Conservation (phyloP, 2,113 vertebrate species). For the Neomonachus schauinslandi region DNA sequence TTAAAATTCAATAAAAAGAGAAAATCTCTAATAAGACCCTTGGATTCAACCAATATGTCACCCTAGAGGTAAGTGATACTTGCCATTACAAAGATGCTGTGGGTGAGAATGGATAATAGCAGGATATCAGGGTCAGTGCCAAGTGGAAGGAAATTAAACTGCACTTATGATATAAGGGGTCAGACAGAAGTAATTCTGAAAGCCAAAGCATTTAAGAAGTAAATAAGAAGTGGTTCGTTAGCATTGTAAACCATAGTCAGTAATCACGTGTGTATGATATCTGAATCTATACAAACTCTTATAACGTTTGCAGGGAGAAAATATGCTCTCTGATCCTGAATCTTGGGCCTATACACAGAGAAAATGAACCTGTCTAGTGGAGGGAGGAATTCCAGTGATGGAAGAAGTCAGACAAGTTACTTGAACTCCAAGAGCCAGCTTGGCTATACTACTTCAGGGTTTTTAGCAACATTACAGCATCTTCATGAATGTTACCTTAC, state of each 20-base stretch:
- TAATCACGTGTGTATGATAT: neutral
- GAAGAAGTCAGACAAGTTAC: constrained; percentile 49
- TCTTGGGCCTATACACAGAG: neutral
- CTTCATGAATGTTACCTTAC: constrained; percentile 77
- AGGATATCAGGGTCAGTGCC: neutral
- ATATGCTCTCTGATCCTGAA: neutral
- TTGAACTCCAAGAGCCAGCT: constrained; percentile 35
- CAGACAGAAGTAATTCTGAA: neutral
- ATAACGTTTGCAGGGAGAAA: neutral
- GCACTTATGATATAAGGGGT: neutral
- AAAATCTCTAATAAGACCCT: neutral
- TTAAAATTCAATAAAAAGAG: constrained; percentile 36
- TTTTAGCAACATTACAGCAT: constrained; percentile 51
- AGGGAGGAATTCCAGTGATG: constrained; percentile 10
- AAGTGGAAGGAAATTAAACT: neutral
- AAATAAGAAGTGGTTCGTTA: neutral
- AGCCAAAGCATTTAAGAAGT: neutral
- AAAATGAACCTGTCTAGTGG: neutral
- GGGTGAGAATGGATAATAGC: neutral
- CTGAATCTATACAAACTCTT: neutral
- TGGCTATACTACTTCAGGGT: constrained; percentile 58
- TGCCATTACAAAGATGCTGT: neutral
- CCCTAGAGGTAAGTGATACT: neutral
- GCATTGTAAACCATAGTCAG: neutral
- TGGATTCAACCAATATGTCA: neutral